Evolutionary conservation across 1,140 invertebrate genomes (phyloP), one percentile per base, ranked within the genome.

Genomic region (Bombus impatiens): DNA sequence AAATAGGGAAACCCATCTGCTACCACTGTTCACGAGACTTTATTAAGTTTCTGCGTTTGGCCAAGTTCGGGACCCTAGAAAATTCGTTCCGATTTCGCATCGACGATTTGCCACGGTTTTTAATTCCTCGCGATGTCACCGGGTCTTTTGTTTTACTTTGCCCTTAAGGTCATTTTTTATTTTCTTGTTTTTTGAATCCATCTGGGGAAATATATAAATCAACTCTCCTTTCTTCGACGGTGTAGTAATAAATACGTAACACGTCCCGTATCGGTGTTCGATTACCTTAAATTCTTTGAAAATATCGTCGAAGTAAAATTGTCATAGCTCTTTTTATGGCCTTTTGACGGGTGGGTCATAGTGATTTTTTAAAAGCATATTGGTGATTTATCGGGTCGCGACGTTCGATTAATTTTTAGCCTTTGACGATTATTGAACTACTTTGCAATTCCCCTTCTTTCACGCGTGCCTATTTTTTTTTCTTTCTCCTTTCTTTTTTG

Each of bases 1-100:
- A 92, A 93, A 92, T 91, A 92, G 88, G 86, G 88, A 89, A 92
- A 88, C 74, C 81, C 80, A 83, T 82, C 80, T 86, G 80, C 80
- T 86, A 86, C 80, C 62, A 71, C 28, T 35, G 74, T 71, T 74
- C 80, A 57, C n/a, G 67, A 78, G 72, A 78, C 53, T 70, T 83
- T 75, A 83, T 82, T 82, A 80, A 85, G 78, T 85, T 85, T 85
- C 67, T 79, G 78, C 67, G 53, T 85, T 71, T 79, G 67, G 47
- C 12, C 44, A 35, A 72, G n/a, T 72, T 72, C 57, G 9, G 3
- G 28, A 28, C 40, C 13, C 1, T n/a, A 47, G 40, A 65, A 57
- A 42, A 78, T 78, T 84, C 25, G 4, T 42, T 25, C 32, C 32
- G 9, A 32, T 40, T 59, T 28, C 28, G 4, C 6, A 22, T 68